Percentiles rank a stretch among this genome's conserved stretches.
Conservation (phyloP, 2,797 vertebrate species). For the Enteromius thamalakanensis region DNA sequence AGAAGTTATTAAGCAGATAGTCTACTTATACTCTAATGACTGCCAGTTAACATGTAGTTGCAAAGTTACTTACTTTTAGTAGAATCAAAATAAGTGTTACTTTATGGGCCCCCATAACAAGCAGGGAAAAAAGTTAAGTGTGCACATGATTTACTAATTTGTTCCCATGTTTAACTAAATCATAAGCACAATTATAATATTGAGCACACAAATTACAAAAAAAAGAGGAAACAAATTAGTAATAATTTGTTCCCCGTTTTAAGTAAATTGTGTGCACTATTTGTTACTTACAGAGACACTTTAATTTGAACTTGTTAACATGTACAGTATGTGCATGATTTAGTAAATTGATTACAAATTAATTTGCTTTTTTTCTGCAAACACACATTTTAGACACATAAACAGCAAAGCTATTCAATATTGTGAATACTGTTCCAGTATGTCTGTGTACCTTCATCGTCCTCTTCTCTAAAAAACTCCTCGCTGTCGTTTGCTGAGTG, state of each 20-base stretch:
- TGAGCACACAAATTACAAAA: too few relatives aligned
- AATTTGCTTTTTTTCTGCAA: neutral
- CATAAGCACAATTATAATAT: too few relatives aligned
- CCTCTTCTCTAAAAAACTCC: constrained; percentile 94
- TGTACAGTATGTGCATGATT: neutral
- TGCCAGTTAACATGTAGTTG: too few relatives aligned
- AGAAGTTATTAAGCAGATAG: too few relatives aligned
- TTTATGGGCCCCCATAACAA: neutral
- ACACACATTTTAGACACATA: neutral
- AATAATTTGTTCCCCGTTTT: neutral
- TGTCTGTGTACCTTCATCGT: constrained; percentile 80
- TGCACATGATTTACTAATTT: neutral
- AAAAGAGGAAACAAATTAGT: too few relatives aligned
- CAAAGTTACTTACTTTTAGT: too few relatives aligned
- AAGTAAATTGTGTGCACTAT: neutral
- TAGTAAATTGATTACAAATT: neutral
- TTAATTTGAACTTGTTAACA: neutral
- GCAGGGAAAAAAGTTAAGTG: neutral
- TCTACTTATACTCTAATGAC: too few relatives aligned
- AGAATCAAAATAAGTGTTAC: too few relatives aligned
- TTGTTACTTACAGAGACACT: neutral
- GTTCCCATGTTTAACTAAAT: neutral
- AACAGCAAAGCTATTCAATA: neutral
- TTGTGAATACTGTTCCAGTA: neutral
- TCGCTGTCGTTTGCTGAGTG: constrained; percentile 98